A percentile compares a stretch with the other conserved stretches of the same genome.
phyloP scores from a whole-genome alignment of 2,113 vertebrate genomes.

The Cheilinus undulatus region DNA sequence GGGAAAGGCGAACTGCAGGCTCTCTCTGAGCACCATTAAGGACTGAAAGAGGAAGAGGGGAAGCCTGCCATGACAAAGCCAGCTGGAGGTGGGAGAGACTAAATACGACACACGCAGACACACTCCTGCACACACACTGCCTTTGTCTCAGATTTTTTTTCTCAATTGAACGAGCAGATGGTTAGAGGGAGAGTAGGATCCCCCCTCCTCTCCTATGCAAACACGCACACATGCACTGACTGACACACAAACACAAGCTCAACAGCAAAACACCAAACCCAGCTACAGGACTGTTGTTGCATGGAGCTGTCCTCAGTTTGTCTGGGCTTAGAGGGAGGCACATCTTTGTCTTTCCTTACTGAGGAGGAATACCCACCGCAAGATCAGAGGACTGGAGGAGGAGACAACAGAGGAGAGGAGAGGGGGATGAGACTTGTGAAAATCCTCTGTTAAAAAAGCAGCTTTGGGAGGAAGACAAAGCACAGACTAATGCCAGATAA shows the following conservation, averaged over 20 bases:
- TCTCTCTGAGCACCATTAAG: conserved; percentile 60
- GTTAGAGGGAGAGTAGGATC: conserved; percentile 79
- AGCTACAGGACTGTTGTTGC: conserved; percentile 67
- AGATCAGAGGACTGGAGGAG: conserved; percentile 74
- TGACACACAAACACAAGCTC: conserved; percentile 64
- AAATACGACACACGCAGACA: conserved; percentile 61
- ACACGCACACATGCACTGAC: conserved; percentile 49
- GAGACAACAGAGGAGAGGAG: conserved; percentile 68
- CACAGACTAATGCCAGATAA: conserved; percentile 72
- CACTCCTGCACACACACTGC: conserved; percentile 56
- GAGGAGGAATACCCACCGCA: conserved; percentile 74
- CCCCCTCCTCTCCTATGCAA: conserved; percentile 47
- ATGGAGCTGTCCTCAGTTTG: conserved; percentile 71
- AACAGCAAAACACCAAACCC: conserved; percentile 61
- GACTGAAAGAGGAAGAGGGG: conserved; percentile 68
- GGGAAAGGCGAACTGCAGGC: conserved; percentile 45
- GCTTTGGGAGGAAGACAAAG: conserved; percentile 78
- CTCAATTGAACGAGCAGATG: conserved; percentile 79
- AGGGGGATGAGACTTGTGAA: conserved; percentile 76
- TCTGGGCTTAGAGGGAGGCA: conserved; percentile 70
- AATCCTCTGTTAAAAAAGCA: conserved; percentile 76
- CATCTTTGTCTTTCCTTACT: conserved; percentile 46
- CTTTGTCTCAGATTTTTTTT: conserved; percentile 72
- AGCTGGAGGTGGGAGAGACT: conserved; percentile 73
- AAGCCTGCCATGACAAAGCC: conserved; percentile 75